A percentile compares a stretch with the other conserved stretches of the same genome.
Evolutionary conservation across 2,888 invertebrate genomes (phyloP).

Genomic region (Brachylomia viminalis): DNA sequence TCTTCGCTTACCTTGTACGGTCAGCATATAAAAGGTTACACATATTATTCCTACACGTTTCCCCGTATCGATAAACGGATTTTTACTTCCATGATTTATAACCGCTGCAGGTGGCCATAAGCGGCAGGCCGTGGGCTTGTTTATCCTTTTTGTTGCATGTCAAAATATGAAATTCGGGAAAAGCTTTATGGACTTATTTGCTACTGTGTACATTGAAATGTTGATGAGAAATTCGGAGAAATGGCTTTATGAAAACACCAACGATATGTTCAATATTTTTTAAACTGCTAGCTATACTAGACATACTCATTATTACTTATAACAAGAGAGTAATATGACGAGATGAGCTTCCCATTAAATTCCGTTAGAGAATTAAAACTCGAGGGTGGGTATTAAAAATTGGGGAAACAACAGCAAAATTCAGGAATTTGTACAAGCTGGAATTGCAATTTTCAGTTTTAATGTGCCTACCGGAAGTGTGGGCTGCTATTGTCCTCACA

Average conservation of each 20-base stretch:
- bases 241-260: not conserved
- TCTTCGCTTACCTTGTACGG: slow-evolving; percentile 9
- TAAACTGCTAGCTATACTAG: not conserved
- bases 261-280: not conserved
- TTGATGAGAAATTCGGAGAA: slow-evolving; percentile 21
- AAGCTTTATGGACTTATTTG: slow-evolving; percentile 30
- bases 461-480: slow-evolving; percentile 52
- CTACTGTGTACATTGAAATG: slow-evolving; percentile 12
- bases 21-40: slow-evolving; percentile 45
- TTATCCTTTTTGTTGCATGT: slow-evolving; percentile 45
- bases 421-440: slow-evolving; percentile 11
- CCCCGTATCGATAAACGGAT: slow-evolving; percentile 51
- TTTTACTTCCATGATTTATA: slow-evolving; percentile 59
- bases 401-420: slow-evolving; percentile 14
- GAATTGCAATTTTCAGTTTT: slow-evolving; percentile 55
- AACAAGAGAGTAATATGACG: not conserved
- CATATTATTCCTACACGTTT: slow-evolving; percentile 35
- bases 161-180: slow-evolving; percentile 45
- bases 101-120: slow-evolving; percentile 58
- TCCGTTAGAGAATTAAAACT: slow-evolving; percentile 6
- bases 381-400: not conserved
- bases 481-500: slow-evolving; percentile 50
- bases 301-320: not conserved
- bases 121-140: slow-evolving; percentile 33
- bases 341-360: not conserved